A percentile compares a stretch with the other conserved stretches of the same genome.
These are phyloP conservation scores for Pachycephus smyrnensis DNA, from an alignment of 2,888 invertebrate genomes.

Conservation along the genomic window DNA sequence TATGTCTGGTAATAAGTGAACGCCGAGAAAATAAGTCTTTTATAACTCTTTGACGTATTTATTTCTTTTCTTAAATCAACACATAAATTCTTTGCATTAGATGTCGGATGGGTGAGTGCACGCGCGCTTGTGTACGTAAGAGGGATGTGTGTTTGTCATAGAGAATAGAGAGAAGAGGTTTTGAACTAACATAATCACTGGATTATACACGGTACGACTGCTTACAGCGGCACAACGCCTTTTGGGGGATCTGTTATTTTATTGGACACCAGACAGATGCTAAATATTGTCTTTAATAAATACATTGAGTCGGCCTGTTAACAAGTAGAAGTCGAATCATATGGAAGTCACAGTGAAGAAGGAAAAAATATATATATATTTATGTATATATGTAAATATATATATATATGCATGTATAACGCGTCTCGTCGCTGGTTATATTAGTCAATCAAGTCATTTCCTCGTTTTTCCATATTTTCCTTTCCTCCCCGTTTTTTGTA, in stretches of 20 bases:
- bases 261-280: background rate
- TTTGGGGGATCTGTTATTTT: background rate
- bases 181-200: conserved; percentile 10
- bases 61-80: conserved; percentile 8
- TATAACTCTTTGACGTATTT: conserved; percentile 6
- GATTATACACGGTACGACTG: conserved; percentile 6
- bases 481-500: background rate
- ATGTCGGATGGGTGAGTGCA: conserved; percentile 2
- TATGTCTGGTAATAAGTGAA: background rate
- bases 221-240: background rate
- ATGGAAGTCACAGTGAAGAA: conserved; percentile 8
- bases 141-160: background rate
- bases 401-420: background rate
- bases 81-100: conserved; percentile 8
- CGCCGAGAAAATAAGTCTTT: background rate
- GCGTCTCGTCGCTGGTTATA: background rate
- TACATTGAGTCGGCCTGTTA: conserved; percentile 5
- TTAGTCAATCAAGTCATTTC: background rate
- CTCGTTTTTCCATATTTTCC: background rate
- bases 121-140: background rate
- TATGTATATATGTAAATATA: background rate
- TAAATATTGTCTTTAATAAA: conserved; percentile 8
- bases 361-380: background rate
- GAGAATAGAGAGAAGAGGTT: background rate
- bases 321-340: conserved; percentile 7